Evolutionary conservation across 2,113 vertebrate genomes (phyloP).

Genomic region (Nothocercus nigrocapillus): DNA sequence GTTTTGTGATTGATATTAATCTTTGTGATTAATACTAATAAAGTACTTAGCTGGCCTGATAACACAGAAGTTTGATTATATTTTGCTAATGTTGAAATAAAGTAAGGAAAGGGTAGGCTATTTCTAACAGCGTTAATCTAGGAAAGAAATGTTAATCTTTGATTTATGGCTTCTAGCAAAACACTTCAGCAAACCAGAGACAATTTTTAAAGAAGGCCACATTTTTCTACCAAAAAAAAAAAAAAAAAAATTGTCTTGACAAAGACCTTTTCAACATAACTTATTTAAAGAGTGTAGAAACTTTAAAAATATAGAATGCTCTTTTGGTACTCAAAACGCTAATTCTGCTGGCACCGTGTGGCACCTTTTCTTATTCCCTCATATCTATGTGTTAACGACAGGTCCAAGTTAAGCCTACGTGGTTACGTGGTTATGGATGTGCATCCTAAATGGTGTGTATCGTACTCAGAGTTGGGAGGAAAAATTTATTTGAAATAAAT

Average conservation of each 20-base stretch:
- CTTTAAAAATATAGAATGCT: neutral
- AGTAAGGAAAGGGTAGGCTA: neutral
- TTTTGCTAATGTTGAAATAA: neutral
- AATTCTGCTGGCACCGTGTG: neutral
- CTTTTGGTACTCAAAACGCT: neutral
- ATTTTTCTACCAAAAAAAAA: neutral
- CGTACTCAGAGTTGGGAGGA: neutral
- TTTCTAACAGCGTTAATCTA: neutral
- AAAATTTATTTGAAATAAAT: neutral
- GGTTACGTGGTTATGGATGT: neutral
- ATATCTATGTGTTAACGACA: neutral
- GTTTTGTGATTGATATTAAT: neutral
- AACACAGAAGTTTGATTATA: neutral
- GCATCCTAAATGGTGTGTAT: neutral
- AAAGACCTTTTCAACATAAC: neutral
- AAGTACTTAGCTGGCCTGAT: fast-evolving
- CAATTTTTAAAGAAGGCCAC: neutral
- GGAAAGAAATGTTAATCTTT: neutral
- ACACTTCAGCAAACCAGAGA: neutral
- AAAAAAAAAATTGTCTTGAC: neutral
- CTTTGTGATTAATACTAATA: neutral
- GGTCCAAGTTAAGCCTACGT: neutral
- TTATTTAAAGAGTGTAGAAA: neutral
- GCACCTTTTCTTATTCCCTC: neutral
- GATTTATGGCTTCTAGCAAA: neutral